Base-by-base conservation (phyloP, 2,888 invertebrate genomes). In the Tachina fera region DNA sequence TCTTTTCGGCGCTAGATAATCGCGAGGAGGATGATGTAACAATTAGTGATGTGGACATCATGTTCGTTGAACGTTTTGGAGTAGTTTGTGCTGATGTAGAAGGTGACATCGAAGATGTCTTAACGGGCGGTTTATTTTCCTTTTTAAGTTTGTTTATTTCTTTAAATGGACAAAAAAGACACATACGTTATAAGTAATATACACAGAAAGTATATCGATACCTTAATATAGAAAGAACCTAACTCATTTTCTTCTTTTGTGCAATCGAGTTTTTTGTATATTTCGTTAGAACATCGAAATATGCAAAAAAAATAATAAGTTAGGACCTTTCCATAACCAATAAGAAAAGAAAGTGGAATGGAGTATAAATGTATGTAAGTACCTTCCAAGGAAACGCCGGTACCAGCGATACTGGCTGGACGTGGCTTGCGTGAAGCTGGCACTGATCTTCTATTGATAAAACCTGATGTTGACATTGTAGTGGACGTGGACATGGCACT, bases 351-450 rank as follows among this genome's bases (percentile, higher is more conserved):
- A 22, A 10, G 58, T 31, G 43, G 22, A 49, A 71, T 11, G 31
- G 3, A 31, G 4, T 31, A 31, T 31, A 6, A n/a, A n/a, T n/a
- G n/a, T n/a, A n/a, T n/a, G n/a, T 16, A 60, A 65, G 49, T 89
- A 91, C 92, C 93, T 74, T 92, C 92, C 82, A 92, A 88, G 86
- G 96, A 95, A 90, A 97, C 96, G 88, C 97, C 97, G 78, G 97
- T 97, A 91, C 97, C 96, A 89, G 96, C 96, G 92, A 97, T 97
- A 93, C 96, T 96, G 90, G 95, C 95, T 89, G 97, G 97, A 87
- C 97, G 95, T 90, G 95, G 97, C 93, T 95, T 96, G 92, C 95
- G 95, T 84, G 95, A 94, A 89, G 94, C 94, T 90, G 91, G 91
- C 41, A 94, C 93, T 90, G 94, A 94, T 89, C 94, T 94, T 90